phyloP scores from a whole-genome alignment of 2,888 invertebrate genomes.

The Drosophila aldrichi region DNA sequence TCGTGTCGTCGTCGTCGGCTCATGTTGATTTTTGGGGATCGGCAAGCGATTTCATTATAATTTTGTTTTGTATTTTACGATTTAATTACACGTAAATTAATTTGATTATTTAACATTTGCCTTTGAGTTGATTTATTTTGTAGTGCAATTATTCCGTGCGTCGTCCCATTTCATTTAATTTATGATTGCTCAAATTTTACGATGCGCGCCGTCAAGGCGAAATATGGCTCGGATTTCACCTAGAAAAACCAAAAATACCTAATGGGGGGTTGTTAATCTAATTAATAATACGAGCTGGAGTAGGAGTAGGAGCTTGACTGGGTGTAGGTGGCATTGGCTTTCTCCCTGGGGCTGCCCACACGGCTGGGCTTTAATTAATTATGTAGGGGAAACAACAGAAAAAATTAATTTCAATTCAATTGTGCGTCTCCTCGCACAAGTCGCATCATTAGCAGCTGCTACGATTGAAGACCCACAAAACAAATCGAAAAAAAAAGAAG shows the following conservation, averaged over 20 bases:
- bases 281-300: conserved; percentile 66
- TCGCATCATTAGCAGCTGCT: conserved; percentile 75
- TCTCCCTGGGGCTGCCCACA: conserved; percentile 68
- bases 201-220: conserved; percentile 36
- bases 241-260: background rate
- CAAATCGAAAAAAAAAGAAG: background rate
- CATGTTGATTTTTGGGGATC: conserved; percentile 69
- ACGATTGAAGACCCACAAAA: conserved; percentile 11
- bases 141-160: conserved; percentile 69
- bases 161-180: conserved; percentile 62
- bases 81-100: conserved; percentile 71
- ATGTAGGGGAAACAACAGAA: conserved; percentile 53
- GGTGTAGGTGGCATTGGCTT: conserved; percentile 70
- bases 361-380: conserved; percentile 70
- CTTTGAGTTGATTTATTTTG: conserved; percentile 28
- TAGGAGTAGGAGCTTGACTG: conserved; percentile 11
- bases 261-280: conserved; percentile 65
- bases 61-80: conserved; percentile 59
- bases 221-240: conserved; percentile 58
- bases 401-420: conserved; percentile 81
- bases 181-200: conserved; percentile 64
- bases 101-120: conserved; percentile 45
- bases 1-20: conserved; percentile 15
- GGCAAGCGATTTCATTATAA: conserved; percentile 63
- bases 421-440: conserved; percentile 55